Evolutionary conservation across 2,113 vertebrate species (phyloP), one percentile per base, ranked within the genome.

Genomic region (Ia io): DNA sequence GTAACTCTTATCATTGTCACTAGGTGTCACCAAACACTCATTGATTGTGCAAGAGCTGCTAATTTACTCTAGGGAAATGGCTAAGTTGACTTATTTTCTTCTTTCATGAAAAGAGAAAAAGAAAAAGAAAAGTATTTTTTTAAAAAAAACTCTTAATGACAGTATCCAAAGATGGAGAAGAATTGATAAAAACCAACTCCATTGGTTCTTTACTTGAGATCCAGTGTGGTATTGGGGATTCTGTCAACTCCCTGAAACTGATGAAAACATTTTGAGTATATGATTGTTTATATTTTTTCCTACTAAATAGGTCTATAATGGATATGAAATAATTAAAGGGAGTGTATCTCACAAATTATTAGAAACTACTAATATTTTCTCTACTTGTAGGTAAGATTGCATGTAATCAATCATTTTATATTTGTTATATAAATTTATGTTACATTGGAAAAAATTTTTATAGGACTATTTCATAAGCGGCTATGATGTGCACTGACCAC

Each of bases 1-100:
- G 76, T 78, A 78, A 79, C 91, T 89, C 91, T 97, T 30, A 4
- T 0, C 9, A 0, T 53, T 44, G 51, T 87, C 98, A 97, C 97
- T 97, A 98, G 98, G 87, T 98, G 98, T 88, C 98, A 98, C 97
- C 94, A 98, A 97, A 97, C 3, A 97, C 97, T 84, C 76, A 87
- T n/a, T 87, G 40, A 96, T 95, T 79, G 28, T 47, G 5, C 28
- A 83, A 70, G 18, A 18, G 35, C 20, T 6, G 35, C 9, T 23
- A 17, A 8, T 35, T 95, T n/a, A 40, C 4, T 63, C 44, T 63
- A 13, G 47, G 30, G 42, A 88, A 78, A 67, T 42, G 20, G 23
- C 53, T 91, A 32, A 63, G 70, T 93, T 42, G 37, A 53, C 42
- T 84, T 77, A 61, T 28, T 88, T 84, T 80, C 40, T 30, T 79